Evolutionary conservation across 2,888 invertebrate species (phyloP).

Genomic region (Synanthedon formicaeformis): DNA sequence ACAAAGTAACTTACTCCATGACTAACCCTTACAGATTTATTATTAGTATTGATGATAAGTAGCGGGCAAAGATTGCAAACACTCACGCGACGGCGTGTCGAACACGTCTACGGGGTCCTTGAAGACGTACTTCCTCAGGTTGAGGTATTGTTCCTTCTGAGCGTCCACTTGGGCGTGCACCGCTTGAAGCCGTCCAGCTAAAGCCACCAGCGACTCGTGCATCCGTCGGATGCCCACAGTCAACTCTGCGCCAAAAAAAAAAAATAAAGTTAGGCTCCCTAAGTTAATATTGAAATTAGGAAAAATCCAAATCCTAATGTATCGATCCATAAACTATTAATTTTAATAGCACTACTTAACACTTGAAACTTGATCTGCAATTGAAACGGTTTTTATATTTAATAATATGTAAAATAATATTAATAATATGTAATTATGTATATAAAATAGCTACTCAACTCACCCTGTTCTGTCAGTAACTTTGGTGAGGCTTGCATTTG

Average conservation of each 20-base stretch:
- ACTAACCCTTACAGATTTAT: no score
- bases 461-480: slow-evolving; percentile 60
- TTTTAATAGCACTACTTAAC: no score
- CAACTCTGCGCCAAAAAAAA: slow-evolving; percentile 69
- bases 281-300: no score
- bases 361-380: no score
- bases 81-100: slow-evolving; percentile 37
- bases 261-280: no score
- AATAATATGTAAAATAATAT: no score
- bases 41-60: no score
- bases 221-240: slow-evolving; percentile 83
- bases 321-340: no score
- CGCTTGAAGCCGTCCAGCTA: slow-evolving; percentile 88
- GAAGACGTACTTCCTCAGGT: slow-evolving; percentile 80
- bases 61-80: not conserved
- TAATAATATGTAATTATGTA: no score
- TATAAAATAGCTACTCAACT: not conserved
- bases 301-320: no score
- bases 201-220: slow-evolving; percentile 86
- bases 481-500: slow-evolving; percentile 60
- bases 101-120: slow-evolving; percentile 85
- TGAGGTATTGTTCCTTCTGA: slow-evolving; percentile 88
- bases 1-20: no score
- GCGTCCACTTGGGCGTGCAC: slow-evolving; percentile 80
- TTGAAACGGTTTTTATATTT: no score